phyloP scores from a whole-genome alignment of 2,797 vertebrate genomes.

The Eulemur mongoz region DNA sequence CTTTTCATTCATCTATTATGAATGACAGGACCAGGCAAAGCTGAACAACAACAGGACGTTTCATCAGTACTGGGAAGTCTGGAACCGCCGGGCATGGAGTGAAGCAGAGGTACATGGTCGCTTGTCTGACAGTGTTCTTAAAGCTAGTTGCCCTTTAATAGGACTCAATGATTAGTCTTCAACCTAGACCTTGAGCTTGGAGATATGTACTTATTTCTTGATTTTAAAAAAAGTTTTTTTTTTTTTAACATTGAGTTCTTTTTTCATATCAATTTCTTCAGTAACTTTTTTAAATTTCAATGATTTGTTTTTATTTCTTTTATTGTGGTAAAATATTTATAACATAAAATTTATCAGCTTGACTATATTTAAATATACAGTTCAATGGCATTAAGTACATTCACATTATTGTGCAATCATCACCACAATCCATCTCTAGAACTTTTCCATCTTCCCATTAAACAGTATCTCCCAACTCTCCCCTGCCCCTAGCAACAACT shows the following conservation, averaged over 20 bases:
- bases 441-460: background rate
- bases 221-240: background rate
- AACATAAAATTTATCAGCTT: background rate
- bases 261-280: background rate
- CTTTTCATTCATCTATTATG: conserved; percentile 96
- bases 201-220: background rate
- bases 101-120: background rate
- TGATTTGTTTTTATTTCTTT: background rate
- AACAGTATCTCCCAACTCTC: background rate
- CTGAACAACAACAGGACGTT: background rate
- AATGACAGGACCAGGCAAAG: conserved; percentile 85
- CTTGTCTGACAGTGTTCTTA: background rate
- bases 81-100: background rate
- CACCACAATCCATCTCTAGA: background rate
- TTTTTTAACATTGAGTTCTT: background rate
- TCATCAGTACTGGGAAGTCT: background rate
- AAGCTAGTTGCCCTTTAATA: background rate
- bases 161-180: background rate
- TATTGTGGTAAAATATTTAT: background rate
- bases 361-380: background rate
- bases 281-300: background rate
- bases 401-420: background rate
- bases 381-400: background rate
- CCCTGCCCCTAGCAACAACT: background rate
- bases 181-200: background rate